These are phyloP conservation scores for Coptodon bakossiorum DNA, from an alignment of 2,113 vertebrate species.

Conservation along the genomic window DNA sequence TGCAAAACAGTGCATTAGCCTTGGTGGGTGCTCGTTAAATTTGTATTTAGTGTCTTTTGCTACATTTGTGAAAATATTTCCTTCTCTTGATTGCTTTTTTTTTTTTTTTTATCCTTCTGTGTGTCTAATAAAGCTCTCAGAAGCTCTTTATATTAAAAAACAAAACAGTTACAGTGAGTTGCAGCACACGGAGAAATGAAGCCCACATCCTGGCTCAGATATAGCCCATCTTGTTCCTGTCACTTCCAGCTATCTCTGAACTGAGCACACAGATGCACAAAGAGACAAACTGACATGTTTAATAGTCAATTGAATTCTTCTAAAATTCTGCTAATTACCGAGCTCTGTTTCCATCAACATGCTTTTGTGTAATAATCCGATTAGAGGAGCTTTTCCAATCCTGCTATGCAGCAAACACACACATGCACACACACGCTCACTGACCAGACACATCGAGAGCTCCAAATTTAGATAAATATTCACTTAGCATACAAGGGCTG, in stretches of 20 bases:
- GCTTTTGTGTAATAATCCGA: constrained; percentile 46
- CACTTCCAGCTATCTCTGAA: neutral
- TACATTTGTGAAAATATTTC: neutral
- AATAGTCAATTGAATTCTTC: constrained; percentile 10
- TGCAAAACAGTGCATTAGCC: neutral
- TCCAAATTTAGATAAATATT: neutral
- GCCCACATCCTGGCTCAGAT: neutral
- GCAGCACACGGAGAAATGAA: neutral
- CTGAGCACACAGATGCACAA: neutral
- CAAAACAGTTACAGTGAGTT: neutral
- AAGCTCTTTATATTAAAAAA: neutral
- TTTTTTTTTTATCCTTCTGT: neutral
- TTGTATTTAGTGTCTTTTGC: neutral
- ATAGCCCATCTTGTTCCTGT: neutral
- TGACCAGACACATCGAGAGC: neutral
- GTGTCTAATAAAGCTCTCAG: neutral
- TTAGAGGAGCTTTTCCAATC: constrained; percentile 18
- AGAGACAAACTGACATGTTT: neutral
- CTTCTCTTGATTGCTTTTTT: neutral
- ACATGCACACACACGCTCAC: neutral
- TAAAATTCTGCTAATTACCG: constrained; percentile 42
- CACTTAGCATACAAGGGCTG: neutral
- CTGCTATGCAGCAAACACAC: neutral
- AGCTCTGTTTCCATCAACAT: constrained; percentile 24
- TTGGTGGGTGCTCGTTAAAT: neutral